Conservation (phyloP, 2,797 vertebrate genomes). For the Bovichtus diacanthus region DNA sequence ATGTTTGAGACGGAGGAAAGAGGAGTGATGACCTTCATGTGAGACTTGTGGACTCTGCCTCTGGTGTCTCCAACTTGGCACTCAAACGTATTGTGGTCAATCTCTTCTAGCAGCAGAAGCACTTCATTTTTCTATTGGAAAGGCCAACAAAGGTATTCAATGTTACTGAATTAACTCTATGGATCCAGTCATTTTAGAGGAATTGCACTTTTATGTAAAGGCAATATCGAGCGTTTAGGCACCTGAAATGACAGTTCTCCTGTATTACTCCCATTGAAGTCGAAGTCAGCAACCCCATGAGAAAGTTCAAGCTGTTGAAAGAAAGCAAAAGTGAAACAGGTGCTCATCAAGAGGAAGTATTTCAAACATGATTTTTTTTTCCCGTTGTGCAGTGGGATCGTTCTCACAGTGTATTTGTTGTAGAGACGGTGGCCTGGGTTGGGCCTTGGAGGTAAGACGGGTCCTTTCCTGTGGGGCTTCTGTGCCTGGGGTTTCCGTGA, state of each 20-base stretch:
- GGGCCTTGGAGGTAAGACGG: conserved; percentile 92
- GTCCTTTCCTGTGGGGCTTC: conserved; percentile 83
- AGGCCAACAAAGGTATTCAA: conserved; percentile 16
- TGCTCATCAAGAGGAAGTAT: background rate
- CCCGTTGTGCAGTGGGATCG: background rate
- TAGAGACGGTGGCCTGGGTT: conserved; percentile 95
- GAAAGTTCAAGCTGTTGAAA: conserved; percentile 87
- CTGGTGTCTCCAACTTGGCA: conserved; percentile 85
- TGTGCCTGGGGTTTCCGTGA: conserved; percentile 50
- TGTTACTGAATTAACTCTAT: background rate
- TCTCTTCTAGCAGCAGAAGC: conserved; percentile 84
- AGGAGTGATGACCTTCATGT: conserved; percentile 88
- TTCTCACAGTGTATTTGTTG: conserved; percentile 93
- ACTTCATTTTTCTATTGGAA: conserved; percentile 85
- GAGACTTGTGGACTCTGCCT: conserved; percentile 82
- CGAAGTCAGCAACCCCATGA: conserved; percentile 86
- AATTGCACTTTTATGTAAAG: background rate
- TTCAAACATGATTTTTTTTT: background rate
- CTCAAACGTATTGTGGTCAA: conserved; percentile 82
- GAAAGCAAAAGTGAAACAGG: conserved; percentile 52
- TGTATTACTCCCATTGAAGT: conserved; percentile 81
- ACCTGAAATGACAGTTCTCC: conserved; percentile 92
- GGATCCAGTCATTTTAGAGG: background rate
- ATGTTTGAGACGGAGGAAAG: conserved; percentile 53
- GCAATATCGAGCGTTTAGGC: conserved; percentile 24